phyloP scores from a whole-genome alignment of 1,140 invertebrate genomes.

The Drosophila tani region DNA sequence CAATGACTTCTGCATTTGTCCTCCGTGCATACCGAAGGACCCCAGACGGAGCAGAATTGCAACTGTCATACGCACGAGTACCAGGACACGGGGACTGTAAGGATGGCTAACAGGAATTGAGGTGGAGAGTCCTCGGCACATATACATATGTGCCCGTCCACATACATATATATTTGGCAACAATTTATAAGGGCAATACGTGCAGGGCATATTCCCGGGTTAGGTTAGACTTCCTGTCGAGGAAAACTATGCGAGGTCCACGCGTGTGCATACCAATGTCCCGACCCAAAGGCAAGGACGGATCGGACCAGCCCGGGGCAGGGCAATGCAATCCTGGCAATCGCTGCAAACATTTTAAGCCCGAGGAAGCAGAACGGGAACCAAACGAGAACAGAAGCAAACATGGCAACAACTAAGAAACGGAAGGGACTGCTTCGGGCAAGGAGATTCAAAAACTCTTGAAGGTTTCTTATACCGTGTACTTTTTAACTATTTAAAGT shows the following conservation, averaged over 20 bases:
- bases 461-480: background rate
- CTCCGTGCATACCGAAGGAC: constrained; percentile 69
- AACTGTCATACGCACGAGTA: constrained; percentile 67
- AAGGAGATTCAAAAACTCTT: constrained; percentile 11
- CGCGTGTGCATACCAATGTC: constrained; percentile 79
- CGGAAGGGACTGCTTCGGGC: constrained; percentile 29
- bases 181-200: constrained; percentile 81
- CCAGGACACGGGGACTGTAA: background rate
- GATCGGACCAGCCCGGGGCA: constrained; percentile 25
- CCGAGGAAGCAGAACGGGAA: constrained; percentile 8
- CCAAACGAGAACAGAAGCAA: constrained; percentile 13
- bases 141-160: constrained; percentile 19
- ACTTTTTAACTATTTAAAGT: background rate
- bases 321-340: constrained; percentile 45
- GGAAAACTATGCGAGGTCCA: constrained; percentile 78
- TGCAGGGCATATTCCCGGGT: constrained; percentile 73
- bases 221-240: constrained; percentile 77
- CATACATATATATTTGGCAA: constrained; percentile 66
- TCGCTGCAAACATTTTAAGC: constrained; percentile 76
- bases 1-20: constrained; percentile 73
- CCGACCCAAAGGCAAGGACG: constrained; percentile 15
- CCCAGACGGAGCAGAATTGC: constrained; percentile 60
- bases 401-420: constrained; percentile 47
- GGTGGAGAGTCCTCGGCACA: constrained; percentile 32
- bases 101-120: constrained; percentile 24